Conservation (phyloP, 2,113 vertebrate species). For the Danionella cerebrum region DNA sequence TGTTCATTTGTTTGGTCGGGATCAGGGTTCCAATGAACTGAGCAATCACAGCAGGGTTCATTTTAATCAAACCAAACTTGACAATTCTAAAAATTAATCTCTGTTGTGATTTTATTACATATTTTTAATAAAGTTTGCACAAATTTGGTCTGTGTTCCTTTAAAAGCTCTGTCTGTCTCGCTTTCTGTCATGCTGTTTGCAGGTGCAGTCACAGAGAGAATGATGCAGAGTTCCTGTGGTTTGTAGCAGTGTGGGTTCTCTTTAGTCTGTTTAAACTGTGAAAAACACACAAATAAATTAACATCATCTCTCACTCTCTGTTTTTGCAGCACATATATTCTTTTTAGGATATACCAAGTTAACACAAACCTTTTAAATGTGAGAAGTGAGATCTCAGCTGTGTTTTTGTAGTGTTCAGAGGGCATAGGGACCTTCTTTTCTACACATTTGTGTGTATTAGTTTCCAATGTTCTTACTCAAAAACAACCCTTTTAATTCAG, state of each 20-base stretch:
- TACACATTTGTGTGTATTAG: neutral
- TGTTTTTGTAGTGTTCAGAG: slow-evolving; percentile 10
- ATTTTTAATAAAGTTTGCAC: slow-evolving; percentile 32
- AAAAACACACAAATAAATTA: slow-evolving; percentile 1
- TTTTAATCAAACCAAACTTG: too few species aligned
- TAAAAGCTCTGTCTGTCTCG: neutral
- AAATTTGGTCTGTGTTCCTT: slow-evolving; percentile 24
- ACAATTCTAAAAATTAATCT: too few species aligned
- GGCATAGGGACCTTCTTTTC: slow-evolving; percentile 7
- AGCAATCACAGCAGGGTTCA: too few species aligned
- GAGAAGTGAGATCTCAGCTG: neutral
- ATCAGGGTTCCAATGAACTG: too few species aligned
- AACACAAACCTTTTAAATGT: too few species aligned
- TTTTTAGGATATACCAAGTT: too few species aligned
- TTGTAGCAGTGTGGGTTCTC: neutral
- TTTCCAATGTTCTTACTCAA: neutral
- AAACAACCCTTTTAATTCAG: neutral
- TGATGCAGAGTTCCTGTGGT: slow-evolving; percentile 34
- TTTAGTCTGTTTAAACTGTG: neutral
- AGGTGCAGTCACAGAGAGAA: slow-evolving; percentile 23
- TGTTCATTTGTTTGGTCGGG: too few species aligned
- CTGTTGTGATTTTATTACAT: slow-evolving; percentile 30
- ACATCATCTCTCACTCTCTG: neutral
- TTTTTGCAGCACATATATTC: too few species aligned
- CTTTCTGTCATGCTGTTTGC: slow-evolving; percentile 18